Conservation (phyloP, 2,888 invertebrate species). For the Encarsia formosa region DNA sequence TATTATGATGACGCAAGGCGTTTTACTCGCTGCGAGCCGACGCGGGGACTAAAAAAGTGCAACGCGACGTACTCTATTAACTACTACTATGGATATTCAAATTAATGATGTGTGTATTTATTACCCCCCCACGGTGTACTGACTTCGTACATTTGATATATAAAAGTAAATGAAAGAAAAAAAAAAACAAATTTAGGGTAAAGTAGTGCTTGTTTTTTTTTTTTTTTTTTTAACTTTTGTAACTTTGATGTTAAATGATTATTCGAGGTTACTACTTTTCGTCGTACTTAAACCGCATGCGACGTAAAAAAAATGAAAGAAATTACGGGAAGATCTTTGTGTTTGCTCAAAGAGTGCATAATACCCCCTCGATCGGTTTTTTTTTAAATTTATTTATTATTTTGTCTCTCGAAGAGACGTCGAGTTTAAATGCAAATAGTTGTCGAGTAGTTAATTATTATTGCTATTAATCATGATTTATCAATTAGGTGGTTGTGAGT, state of each 20-base stretch:
- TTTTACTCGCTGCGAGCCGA: too few relatives aligned
- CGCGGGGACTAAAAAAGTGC: too few relatives aligned
- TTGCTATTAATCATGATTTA: too few relatives aligned
- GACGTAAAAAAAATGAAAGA: not conserved
- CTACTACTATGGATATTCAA: too few relatives aligned
- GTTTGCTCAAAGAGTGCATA: conserved; percentile 5
- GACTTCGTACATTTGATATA: too few relatives aligned
- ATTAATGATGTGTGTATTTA: too few relatives aligned
- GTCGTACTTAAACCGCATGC: conserved; percentile 23
- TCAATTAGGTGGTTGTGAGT: conserved; percentile 7
- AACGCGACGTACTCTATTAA: too few relatives aligned
- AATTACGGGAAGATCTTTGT: not conserved
- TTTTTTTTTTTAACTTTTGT: conserved; percentile 19
- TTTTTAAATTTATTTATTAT: not conserved
- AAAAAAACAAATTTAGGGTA: not conserved
- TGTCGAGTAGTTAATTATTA: conserved; percentile 24
- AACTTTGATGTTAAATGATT: conserved; percentile 17
- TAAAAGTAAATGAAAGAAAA: not conserved
- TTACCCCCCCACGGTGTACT: too few relatives aligned
- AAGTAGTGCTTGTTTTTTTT: too few relatives aligned
- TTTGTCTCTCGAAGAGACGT: conserved; percentile 26
- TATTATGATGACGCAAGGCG: too few relatives aligned
- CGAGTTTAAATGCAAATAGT: conserved; percentile 29
- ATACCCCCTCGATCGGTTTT: conserved; percentile 19
- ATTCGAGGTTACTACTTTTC: too few relatives aligned